Evolutionary conservation across 2,888 invertebrate species (phyloP).

Genomic region (Enchytraeus crypticus): DNA sequence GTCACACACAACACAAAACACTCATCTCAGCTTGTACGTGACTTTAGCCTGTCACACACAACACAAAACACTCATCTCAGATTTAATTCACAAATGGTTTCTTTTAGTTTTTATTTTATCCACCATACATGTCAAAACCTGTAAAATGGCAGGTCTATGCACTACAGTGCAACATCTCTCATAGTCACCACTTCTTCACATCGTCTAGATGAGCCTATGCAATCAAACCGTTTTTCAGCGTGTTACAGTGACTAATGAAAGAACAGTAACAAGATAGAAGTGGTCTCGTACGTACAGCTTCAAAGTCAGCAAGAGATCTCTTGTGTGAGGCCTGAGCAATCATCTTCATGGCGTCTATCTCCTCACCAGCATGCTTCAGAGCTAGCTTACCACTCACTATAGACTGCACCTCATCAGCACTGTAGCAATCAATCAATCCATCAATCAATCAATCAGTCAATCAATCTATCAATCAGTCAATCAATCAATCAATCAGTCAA

Average conservation of each 20-base stretch:
- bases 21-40: slow-evolving; percentile 74
- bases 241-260: too few species aligned
- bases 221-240: too few species aligned
- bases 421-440: slow-evolving; percentile 50
- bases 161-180: background rate
- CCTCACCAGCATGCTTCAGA: slow-evolving; percentile 86
- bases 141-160: too few species aligned
- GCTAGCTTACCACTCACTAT: slow-evolving; percentile 94
- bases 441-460: too few species aligned
- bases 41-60: slow-evolving; percentile 59
- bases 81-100: too few species aligned
- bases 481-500: too few species aligned
- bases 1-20: slow-evolving; percentile 29
- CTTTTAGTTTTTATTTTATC: background rate
- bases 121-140: background rate
- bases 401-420: slow-evolving; percentile 87
- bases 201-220: too few species aligned
- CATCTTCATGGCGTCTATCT: slow-evolving; percentile 94
- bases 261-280: too few species aligned
- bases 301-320: slow-evolving; percentile 92
- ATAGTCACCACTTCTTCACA: too few species aligned
- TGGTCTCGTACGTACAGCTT: slow-evolving; percentile 57
- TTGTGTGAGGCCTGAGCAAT: slow-evolving; percentile 93
- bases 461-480: too few species aligned
- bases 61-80: too few species aligned